A percentile compares a stretch with the other conserved stretches of the same genome.
Conservation (phyloP, 2,113 vertebrate species). For the Trogon melanurus region DNA sequence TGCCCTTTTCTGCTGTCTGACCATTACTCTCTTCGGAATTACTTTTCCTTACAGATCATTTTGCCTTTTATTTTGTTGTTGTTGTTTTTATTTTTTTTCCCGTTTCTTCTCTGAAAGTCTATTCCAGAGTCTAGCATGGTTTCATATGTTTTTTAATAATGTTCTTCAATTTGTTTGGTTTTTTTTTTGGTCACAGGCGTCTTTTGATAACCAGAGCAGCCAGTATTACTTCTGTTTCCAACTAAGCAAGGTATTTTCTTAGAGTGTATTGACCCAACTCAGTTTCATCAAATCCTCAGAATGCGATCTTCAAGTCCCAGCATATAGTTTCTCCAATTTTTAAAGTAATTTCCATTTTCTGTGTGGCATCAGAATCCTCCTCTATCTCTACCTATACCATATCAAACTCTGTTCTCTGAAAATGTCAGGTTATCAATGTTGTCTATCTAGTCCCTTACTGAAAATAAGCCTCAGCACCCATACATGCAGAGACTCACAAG, state of each 20-base stretch:
- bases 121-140: rapidly evolving
- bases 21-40: neutral
- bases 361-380: neutral
- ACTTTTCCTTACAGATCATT: neutral
- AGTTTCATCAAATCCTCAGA: neutral
- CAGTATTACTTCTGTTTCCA: neutral
- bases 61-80: neutral
- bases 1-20: neutral
- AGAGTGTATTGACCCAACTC: neutral
- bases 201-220: neutral
- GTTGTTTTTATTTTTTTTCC: too few relatives aligned
- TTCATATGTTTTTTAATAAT: neutral
- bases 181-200: neutral
- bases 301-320: neutral
- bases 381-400: neutral
- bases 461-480: neutral
- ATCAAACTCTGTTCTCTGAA: neutral
- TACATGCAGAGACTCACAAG: neutral
- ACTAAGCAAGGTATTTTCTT: neutral
- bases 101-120: neutral
- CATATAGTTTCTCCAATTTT: neutral
- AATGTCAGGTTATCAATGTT: neutral
- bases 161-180: neutral
- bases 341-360: neutral
- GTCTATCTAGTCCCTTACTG: neutral